Percentiles rank a stretch among this genome's conserved stretches.
Conservation (phyloP, 2,797 vertebrate genomes). For the Poeciliopsis turneri region DNA sequence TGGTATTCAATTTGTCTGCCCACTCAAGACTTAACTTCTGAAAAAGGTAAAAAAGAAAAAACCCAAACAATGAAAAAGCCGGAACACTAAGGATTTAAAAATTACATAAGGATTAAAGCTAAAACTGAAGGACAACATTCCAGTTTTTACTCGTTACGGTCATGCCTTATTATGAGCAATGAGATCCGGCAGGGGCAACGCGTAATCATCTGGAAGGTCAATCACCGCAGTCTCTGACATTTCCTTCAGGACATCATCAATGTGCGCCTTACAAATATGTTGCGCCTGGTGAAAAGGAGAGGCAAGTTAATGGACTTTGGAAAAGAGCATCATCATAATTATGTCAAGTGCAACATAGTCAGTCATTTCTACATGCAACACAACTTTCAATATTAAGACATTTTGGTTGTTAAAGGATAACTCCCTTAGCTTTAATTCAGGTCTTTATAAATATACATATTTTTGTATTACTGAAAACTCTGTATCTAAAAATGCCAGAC, state of each 20-base stretch:
- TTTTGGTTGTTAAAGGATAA: background rate
- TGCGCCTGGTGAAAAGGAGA: constrained; percentile 69
- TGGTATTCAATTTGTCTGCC: constrained; percentile 77
- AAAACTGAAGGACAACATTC: background rate
- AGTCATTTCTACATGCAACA: background rate
- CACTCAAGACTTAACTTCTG: constrained; percentile 77
- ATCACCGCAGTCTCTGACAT: constrained; percentile 81
- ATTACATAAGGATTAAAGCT: background rate
- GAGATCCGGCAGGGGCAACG: constrained; percentile 74
- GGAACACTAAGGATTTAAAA: background rate
- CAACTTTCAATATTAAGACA: background rate
- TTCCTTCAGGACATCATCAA: constrained; percentile 80
- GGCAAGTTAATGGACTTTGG: background rate
- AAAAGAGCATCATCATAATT: background rate
- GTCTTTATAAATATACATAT: background rate
- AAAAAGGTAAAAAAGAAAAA: constrained; percentile 7
- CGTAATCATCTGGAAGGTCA: constrained; percentile 70
- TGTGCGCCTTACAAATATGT: constrained; percentile 77
- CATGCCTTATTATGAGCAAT: constrained; percentile 80
- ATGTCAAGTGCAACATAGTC: background rate
- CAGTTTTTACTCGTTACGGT: background rate
- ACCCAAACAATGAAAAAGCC: background rate
- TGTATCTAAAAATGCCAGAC: background rate
- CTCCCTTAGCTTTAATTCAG: background rate
- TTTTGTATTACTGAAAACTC: background rate